A percentile compares a stretch with the other conserved stretches of the same genome.
Evolutionary conservation across 1,140 invertebrate genomes (phyloP).

Genomic region (Drosophila subpulchrella): DNA sequence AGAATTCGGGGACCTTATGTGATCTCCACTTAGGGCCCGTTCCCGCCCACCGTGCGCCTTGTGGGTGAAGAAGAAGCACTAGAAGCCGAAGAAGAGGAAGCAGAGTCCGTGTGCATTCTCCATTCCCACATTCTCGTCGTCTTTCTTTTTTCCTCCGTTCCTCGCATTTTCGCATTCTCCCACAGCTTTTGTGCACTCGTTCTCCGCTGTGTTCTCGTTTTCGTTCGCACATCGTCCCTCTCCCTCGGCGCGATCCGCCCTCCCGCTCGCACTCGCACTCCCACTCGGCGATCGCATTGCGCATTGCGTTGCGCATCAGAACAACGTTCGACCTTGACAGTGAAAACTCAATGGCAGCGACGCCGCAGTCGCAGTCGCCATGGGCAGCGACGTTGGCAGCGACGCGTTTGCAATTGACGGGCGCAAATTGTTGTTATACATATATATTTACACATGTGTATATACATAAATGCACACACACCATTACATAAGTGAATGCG

Average conservation of each 20-base stretch:
- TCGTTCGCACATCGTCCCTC: slow-evolving; percentile 38
- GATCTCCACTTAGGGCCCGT: too few relatives aligned
- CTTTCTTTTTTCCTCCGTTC: neutral
- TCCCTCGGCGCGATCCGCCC: neutral
- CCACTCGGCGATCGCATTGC: slow-evolving; percentile 60
- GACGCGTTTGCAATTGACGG: slow-evolving; percentile 79
- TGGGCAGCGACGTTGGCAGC: slow-evolving; percentile 19
- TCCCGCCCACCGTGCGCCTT: slow-evolving; percentile 15
- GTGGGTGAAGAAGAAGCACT: neutral
- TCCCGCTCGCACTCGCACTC: slow-evolving; percentile 22
- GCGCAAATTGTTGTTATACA: slow-evolving; percentile 62
- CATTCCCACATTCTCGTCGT: slow-evolving; percentile 12
- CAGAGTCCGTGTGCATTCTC: slow-evolving; percentile 21
- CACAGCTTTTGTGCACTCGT: slow-evolving; percentile 32
- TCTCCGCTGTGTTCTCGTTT: slow-evolving; percentile 34
- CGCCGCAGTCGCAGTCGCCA: slow-evolving; percentile 27
- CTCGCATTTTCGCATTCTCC: neutral
- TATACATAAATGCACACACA: slow-evolving; percentile 1
- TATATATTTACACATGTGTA: neutral
- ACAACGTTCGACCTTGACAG: slow-evolving; percentile 84
- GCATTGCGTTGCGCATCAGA: slow-evolving; percentile 81
- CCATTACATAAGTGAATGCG: neutral
- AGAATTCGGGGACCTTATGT: too few relatives aligned
- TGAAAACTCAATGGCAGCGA: slow-evolving; percentile 75
- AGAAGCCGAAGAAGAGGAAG: slow-evolving; percentile 9